Conservation (phyloP, 2,113 vertebrate species). For the Aramus guarauna region DNA sequence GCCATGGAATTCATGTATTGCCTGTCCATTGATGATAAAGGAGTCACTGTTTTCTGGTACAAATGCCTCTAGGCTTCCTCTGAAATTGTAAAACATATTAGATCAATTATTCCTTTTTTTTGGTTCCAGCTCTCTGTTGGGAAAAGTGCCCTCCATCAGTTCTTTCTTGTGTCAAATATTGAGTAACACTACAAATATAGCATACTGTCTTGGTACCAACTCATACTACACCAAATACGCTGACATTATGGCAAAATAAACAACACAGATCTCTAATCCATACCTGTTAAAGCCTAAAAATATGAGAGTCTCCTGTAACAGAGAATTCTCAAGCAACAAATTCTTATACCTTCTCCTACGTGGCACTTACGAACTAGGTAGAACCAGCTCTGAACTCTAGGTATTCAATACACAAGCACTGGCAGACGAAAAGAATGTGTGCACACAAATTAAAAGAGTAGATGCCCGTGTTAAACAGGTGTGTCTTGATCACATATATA, state of each 20-base stretch:
- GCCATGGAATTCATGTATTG: neutral
- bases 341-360: neutral
- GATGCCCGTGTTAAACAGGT: neutral
- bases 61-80: neutral
- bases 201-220: neutral
- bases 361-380: neutral
- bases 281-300: neutral
- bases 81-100: neutral
- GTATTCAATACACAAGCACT: neutral
- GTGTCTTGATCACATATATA: neutral
- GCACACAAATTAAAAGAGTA: neutral
- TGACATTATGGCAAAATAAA: neutral
- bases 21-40: neutral
- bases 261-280: neutral
- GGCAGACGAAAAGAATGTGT: accelerated
- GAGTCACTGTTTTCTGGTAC: neutral
- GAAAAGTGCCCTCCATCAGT: neutral
- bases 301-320: neutral
- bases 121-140: neutral
- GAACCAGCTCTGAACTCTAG: neutral
- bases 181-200: neutral
- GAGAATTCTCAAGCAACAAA: neutral
- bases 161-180: neutral
- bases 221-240: neutral
- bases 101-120: neutral